phyloP scores from a whole-genome alignment of 1,140 invertebrate species.

The Scaptomyza montana region DNA sequence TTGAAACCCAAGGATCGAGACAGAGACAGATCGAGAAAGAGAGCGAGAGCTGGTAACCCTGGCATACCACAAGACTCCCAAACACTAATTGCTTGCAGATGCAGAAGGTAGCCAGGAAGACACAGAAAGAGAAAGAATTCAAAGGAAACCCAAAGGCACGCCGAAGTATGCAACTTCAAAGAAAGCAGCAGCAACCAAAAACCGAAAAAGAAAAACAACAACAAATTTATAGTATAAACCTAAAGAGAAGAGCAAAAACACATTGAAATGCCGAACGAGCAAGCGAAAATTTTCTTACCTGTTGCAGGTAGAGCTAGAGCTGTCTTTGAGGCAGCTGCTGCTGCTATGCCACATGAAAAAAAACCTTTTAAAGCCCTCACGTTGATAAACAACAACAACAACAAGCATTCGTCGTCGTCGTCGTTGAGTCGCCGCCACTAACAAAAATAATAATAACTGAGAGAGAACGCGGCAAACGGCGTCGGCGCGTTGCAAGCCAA shows the following conservation, averaged over 20 bases:
- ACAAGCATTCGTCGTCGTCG: conserved; percentile 14
- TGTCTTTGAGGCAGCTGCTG: conserved; percentile 62
- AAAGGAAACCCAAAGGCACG: conserved; percentile 79
- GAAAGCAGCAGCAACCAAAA: conserved; percentile 67
- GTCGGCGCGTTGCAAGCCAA: conserved; percentile 63
- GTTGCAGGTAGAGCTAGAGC: conserved; percentile 68
- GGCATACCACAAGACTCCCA: conserved; percentile 56
- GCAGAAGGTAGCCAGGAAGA: conserved; percentile 21
- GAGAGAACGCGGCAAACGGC: conserved; percentile 50
- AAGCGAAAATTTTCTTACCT: conserved; percentile 78
- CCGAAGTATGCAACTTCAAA: conserved; percentile 80
- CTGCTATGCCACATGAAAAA: conserved; percentile 49
- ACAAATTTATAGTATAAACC: conserved; percentile 6
- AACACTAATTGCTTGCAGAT: conserved; percentile 81
- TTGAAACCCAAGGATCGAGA: conserved; percentile 48
- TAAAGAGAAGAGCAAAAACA: conserved; percentile 54
- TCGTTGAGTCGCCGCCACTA: conserved; percentile 66
- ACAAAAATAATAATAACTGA: conserved; percentile 82
- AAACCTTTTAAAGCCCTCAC: conserved; percentile 82
- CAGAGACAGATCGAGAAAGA: too few species aligned
- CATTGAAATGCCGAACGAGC: conserved; percentile 75
- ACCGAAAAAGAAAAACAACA: conserved; percentile 18
- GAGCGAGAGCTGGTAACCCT: conserved; percentile 20
- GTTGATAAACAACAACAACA: conserved; percentile 64
- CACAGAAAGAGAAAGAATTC: conserved; percentile 46